Base-by-base conservation (phyloP, 2,888 invertebrate genomes). In the Ramazzottius varieornatus region DNA sequence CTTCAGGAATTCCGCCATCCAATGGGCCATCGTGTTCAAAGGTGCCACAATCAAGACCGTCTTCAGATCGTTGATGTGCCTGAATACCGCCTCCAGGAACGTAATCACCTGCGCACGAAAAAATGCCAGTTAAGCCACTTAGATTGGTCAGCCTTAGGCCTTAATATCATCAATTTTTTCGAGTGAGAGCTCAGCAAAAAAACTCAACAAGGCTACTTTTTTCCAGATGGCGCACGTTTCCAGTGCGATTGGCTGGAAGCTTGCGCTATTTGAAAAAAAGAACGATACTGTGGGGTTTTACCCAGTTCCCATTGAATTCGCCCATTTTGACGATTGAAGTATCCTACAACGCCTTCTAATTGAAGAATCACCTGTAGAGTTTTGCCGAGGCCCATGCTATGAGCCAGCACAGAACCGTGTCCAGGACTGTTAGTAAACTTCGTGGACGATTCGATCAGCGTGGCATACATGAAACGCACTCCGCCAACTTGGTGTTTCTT, bases 351-450 rank as follows among this genome's bases (percentile, higher is more conserved):
- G n/a, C n/a, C 63, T 40, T 24, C 20, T 65, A 70, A 77, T 77
- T 73, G 87, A 90, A 65, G 33, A 2, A 65, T 33, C 63, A 72
- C 71, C 71, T 80, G 80, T 67, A 98, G 80, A 0, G 96, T 98
- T 79, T 98, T 98, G n/a, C 98, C 98, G 33, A 98, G 81, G 1
- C 98, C 98, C 98, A 98, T 98, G 63, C 92, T 92, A 79, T 98
- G 96, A 0, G 96, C 96, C 65, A 98, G 79, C 71, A 98, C 94
- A 75, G 96, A 98, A 20, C 98, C 98, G 76, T 96, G 93, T 16
- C 96, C 94, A 67, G 78, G 76, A 0, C 87, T 87, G 24, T 83
- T 86, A 66, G 86, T 86, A 75, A 86, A 96, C 70, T 91, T 81
- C 68, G 85, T 85, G 63, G 87, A 82, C 32, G 91, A 92, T 78